These are phyloP conservation scores for Cichladusa arquata DNA, from an alignment of 2,113 vertebrate genomes.

Conservation along the genomic window DNA sequence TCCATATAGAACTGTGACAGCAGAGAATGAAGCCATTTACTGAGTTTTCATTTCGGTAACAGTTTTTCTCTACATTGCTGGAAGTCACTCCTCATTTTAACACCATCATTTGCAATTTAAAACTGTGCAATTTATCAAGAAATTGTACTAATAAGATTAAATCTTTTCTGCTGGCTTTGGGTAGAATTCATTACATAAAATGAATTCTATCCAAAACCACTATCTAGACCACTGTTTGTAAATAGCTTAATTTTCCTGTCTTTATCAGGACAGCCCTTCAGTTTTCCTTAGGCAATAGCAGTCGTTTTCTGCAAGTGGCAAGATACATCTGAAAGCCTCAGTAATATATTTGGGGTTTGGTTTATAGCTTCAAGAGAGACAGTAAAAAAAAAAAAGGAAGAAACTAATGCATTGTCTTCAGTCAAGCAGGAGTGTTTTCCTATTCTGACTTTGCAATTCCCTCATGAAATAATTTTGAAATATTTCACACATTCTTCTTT, in stretches of 20 bases:
- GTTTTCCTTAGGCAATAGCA: background rate
- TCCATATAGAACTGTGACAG: background rate
- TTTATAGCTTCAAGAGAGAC: background rate
- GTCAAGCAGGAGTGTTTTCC: background rate
- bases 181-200: background rate
- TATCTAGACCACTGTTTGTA: background rate
- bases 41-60: background rate
- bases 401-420: background rate
- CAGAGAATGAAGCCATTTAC: background rate
- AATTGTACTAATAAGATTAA: conserved; percentile 10
- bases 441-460: background rate
- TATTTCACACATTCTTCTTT: background rate
- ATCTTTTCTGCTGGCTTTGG: background rate
- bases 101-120: background rate
- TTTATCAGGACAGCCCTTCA: background rate
- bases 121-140: background rate
- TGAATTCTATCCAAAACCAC: background rate
- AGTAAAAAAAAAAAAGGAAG: background rate
- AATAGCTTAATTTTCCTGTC: background rate
- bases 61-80: background rate
- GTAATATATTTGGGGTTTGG: background rate
- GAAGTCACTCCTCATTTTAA: background rate
- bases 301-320: background rate
- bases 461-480: background rate
- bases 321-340: background rate